Evolutionary conservation across 2,888 invertebrate species (phyloP).

Genomic region (Lacanobia oleracea): DNA sequence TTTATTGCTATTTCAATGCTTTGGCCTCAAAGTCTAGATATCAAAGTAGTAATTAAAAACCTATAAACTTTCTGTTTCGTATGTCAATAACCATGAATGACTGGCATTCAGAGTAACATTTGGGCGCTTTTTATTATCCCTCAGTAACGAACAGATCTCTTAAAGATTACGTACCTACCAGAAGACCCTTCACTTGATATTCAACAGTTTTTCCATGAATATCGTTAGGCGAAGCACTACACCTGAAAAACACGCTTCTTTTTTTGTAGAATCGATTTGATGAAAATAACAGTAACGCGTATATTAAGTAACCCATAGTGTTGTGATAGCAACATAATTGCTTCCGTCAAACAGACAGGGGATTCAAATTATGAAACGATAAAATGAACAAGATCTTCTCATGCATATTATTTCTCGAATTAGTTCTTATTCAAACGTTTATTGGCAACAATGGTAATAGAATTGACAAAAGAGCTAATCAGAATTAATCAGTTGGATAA

Average conservation of each 20-base stretch:
- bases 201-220: slow-evolving; percentile 13
- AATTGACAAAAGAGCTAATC: slow-evolving; percentile 56
- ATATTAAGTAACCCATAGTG: slow-evolving; percentile 12
- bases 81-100: slow-evolving; percentile 53
- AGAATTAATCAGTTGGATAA: slow-evolving; percentile 56
- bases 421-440: slow-evolving; percentile 51
- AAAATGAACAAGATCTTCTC: slow-evolving; percentile 26
- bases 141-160: slow-evolving; percentile 40
- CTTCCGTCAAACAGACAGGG: slow-evolving; percentile 32
- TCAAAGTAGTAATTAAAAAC: slow-evolving; percentile 46
- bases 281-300: neutral
- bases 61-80: slow-evolving; percentile 52
- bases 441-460: slow-evolving; percentile 41
- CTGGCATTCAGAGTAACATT: slow-evolving; percentile 46
- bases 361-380: slow-evolving; percentile 34
- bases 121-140: slow-evolving; percentile 45
- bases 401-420: slow-evolving; percentile 36
- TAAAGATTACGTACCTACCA: slow-evolving; percentile 32
- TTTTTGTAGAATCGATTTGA: slow-evolving; percentile 3
- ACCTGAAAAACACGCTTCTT: neutral
- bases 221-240: neutral
- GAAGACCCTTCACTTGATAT: slow-evolving; percentile 28
- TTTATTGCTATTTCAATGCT: slow-evolving; percentile 45
- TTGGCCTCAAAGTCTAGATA: slow-evolving; percentile 44
- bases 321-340: slow-evolving; percentile 32